A percentile compares a stretch with the other conserved stretches of the same genome.
Evolutionary conservation across 2,113 vertebrate species (phyloP).

Genomic region (Paradoxurus hermaphroditus): DNA sequence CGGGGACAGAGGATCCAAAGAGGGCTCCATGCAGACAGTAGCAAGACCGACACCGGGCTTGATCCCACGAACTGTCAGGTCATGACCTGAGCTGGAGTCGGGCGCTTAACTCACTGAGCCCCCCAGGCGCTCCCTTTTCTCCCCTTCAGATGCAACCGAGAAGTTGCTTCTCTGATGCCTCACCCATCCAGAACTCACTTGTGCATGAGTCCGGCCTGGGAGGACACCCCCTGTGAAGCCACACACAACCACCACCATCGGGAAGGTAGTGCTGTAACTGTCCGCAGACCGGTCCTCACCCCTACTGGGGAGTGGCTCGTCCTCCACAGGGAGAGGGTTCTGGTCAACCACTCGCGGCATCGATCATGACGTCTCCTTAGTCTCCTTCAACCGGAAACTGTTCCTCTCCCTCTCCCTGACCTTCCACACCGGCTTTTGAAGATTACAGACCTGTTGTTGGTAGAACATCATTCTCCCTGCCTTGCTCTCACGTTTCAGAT

Average conservation of each 20-base stretch:
- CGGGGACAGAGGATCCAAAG: no score
- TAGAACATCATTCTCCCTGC: background rate
- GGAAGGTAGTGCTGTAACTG: background rate
- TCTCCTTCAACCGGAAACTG: background rate
- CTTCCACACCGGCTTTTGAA: background rate
- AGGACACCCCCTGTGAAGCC: background rate
- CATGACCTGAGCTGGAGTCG: no score
- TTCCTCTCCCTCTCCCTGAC: background rate
- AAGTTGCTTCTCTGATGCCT: background rate
- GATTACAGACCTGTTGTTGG: background rate
- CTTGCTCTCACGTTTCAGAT: background rate
- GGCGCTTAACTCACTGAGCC: no score
- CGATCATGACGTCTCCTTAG: background rate
- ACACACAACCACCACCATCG: accelerated
- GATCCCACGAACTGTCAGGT: no score
- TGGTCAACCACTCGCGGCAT: no score
- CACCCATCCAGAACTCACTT: background rate
- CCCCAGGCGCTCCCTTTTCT: background rate
- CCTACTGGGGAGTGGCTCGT: accelerated
- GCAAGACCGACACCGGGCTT: no score
- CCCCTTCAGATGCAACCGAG: background rate
- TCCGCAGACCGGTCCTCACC: accelerated
- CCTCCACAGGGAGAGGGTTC: background rate
- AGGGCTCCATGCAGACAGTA: no score
- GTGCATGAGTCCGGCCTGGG: accelerated